Base-by-base conservation (phyloP, 2,888 invertebrate species). In the Lasius platythorax region DNA sequence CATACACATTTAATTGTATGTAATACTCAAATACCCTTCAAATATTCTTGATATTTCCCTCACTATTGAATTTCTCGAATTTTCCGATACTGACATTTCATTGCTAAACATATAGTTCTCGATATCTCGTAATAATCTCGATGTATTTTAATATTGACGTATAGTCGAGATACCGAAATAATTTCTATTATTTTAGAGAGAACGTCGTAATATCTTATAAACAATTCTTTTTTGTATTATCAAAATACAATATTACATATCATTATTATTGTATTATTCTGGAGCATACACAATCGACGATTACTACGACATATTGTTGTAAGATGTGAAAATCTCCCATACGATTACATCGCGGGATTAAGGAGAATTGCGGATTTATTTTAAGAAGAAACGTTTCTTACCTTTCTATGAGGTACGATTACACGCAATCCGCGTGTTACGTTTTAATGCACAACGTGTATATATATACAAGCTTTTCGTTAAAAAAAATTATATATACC, bases 401-500 rank as follows among this genome's bases (percentile, higher is more conserved):
- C 0, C 6, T 18, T 33, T 46, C 3, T 53, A 53, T 23, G 4
- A n/a, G 12, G 64, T 8, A 53, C 8, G 53, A 33, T 53, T 53
- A n/a, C n/a, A 23, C 23, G 11, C 0, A 64, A 66, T 30, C n/a
- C 3, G 11, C 9, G 11, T 37, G 37, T 15, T 56, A 23, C 37
- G 3, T 11, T 43, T 74, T 40, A 46, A 43, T 75, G 40, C 3
- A 23, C 23, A 46, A 64, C 37, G 37, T 37, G 37, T 11, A 46
- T 61, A 11, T 43, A 6, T 18, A 76, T 15, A 28, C 12, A 58
- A 68, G 15, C 3, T 56, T 40, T n/a, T 66, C 8, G 11, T 64
- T 23, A 64, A 75, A 73, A 40, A 70, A 46, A 46, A 15, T 15
- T 63, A 46, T 43, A 63, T 50, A 5, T 75, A 63, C 40, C 12